Evolutionary conservation across 2,888 invertebrate species (phyloP), one percentile per base, ranked within the genome.

Genomic region (Pyrochroa serraticornis): DNA sequence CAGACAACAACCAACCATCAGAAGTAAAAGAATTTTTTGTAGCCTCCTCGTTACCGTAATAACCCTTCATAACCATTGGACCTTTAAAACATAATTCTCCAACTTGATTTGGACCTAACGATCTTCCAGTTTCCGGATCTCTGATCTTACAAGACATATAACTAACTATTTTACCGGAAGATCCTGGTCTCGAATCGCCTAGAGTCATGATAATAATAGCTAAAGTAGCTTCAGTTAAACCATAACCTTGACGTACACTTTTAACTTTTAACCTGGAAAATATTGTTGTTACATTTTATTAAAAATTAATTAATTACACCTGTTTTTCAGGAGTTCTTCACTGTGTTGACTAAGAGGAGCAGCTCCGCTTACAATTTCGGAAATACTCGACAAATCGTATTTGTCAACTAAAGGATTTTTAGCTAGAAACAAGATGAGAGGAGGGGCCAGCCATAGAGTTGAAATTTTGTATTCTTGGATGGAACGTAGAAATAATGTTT

Each of bases 21-120:
- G 76, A 72, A 69, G 92, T 91, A 12, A 93, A 81, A 0, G 82
- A 83, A 3, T 82, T 80, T 7, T 79, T 74, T 1, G 92, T 90
- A 1, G 91, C 86, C 31, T 82, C 79, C 7, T 71, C 68, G 74
- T 92, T 87, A 6, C 87, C 87, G 73, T 89, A 84, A 75, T 96
- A 96, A 0, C 93, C 93, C 73, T 90, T 89, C 75, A 75, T 77
- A 31, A 76, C 65, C 46, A 72, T 80, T 8, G 89, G 87, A 0
- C 93, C 91, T 73, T 90, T 90, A 51, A 94, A 85, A 78, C 90
- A 92, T 1, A 95, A 75, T 77, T 95, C 95, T 8, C 95, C 95
- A 44, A 84, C 82, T 73, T 88, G 71, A 58, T 84, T 79, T 0
- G 87, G 82, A 0, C 88, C 88, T 41, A 91, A 71, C 7, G 79